Evolutionary conservation across 2,797 vertebrate species (phyloP).

Genomic region (Anomalospiza imberbis): DNA sequence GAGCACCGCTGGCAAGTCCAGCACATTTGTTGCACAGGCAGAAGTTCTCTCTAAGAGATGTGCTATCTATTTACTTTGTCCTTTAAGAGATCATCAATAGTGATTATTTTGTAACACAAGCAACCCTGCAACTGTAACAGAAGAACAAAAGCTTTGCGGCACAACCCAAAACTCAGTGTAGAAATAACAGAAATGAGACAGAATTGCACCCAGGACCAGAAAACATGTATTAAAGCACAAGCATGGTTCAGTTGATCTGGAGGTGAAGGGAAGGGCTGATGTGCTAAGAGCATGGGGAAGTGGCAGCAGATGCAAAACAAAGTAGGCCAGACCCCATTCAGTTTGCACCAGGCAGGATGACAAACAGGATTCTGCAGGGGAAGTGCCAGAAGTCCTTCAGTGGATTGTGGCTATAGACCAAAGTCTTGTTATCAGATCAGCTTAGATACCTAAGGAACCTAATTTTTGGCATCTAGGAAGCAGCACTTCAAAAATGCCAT

Average conservation of each 20-base stretch:
- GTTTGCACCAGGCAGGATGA: background rate
- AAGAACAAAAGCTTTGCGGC: background rate
- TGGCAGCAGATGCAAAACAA: background rate
- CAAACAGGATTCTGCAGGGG: background rate
- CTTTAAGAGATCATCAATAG: background rate
- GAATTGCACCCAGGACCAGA: background rate
- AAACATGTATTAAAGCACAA: background rate
- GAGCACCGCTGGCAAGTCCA: background rate
- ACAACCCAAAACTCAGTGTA: background rate
- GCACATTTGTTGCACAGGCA: background rate
- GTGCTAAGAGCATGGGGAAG: background rate
- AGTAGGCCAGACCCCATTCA: background rate
- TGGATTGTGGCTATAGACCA: background rate
- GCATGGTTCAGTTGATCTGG: background rate
- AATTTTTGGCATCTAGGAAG: background rate
- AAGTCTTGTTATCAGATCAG: background rate
- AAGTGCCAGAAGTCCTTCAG: background rate
- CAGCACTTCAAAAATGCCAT: background rate
- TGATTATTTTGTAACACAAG: background rate
- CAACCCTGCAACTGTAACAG: background rate
- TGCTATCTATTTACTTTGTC: background rate
- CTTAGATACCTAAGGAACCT: background rate
- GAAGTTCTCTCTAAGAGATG: background rate
- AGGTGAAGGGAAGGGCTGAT: background rate
- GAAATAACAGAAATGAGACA: background rate